Conservation (phyloP, 2,797 vertebrate species). For the Psittacula echo region DNA sequence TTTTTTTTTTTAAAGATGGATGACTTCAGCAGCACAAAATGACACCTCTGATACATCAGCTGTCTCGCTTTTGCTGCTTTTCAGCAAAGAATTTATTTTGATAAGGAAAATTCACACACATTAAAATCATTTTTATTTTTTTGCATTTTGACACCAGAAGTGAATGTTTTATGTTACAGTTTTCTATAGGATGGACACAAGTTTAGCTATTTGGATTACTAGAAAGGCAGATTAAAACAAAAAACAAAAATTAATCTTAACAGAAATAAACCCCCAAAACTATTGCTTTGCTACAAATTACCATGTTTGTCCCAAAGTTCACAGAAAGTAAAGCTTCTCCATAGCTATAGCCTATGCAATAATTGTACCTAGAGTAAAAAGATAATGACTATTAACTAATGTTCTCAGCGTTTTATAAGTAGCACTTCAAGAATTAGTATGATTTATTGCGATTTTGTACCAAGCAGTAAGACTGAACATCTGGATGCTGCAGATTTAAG, state of each 20-base stretch:
- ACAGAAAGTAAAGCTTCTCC: constrained; percentile 63
- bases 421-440: constrained; percentile 73
- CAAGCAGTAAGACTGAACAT: constrained; percentile 74
- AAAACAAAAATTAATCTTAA: constrained; percentile 43
- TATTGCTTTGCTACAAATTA: constrained; percentile 60
- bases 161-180: constrained; percentile 64
- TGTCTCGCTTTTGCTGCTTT: constrained; percentile 57
- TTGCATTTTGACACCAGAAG: constrained; percentile 68
- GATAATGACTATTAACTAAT: constrained; percentile 48
- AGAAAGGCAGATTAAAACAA: constrained; percentile 52
- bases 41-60: constrained; percentile 34
- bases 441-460: constrained; percentile 74
- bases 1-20: not conserved
- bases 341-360: constrained; percentile 52
- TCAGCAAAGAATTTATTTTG: constrained; percentile 68
- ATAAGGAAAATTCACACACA: constrained; percentile 70
- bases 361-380: constrained; percentile 56
- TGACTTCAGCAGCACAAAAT: constrained; percentile 56
- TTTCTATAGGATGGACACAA: constrained; percentile 70
- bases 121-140: constrained; percentile 69
- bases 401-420: constrained; percentile 61
- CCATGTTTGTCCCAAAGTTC: constrained; percentile 29
- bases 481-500: constrained; percentile 68
- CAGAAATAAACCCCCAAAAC: constrained; percentile 11
- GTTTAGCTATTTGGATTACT: constrained; percentile 46